Conservation (phyloP, 2,113 vertebrate genomes). For the Machaerirhynchus nigripectus region DNA sequence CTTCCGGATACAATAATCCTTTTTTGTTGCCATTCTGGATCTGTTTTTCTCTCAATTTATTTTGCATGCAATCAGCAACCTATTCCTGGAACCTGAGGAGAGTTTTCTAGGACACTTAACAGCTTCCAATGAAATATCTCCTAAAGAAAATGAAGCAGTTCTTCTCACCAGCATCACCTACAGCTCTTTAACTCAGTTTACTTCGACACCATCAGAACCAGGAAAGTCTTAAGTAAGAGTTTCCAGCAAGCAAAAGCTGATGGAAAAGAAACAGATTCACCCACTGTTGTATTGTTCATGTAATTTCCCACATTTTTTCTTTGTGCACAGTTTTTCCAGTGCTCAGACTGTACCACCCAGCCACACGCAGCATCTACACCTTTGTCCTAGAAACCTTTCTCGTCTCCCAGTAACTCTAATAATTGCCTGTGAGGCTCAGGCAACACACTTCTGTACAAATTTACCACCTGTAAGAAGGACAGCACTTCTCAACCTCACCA, state of each 20-base stretch:
- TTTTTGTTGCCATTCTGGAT: not conserved
- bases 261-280: not conserved
- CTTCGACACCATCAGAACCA: not conserved
- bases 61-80: not conserved
- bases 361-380: not conserved
- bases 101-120: not conserved
- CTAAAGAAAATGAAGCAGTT: not conserved
- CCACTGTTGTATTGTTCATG: not conserved
- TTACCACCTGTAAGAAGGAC: not conserved
- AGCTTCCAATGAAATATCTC: not conserved
- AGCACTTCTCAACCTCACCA: not conserved
- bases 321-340: not conserved
- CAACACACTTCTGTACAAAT: not conserved
- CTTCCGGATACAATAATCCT: not conserved
- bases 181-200: not conserved
- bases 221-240: not conserved
- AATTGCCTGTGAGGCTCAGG: not conserved
- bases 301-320: not conserved
- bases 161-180: not conserved
- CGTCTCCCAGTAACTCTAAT: not conserved
- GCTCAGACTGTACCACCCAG: not conserved
- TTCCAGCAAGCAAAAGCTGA: not conserved
- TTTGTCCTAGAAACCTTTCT: not conserved
- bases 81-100: not conserved
- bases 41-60: not conserved